These are phyloP conservation scores for Pseudococcus jackbeardsleyi DNA, from an alignment of 2,888 invertebrate genomes.

Conservation along the genomic window DNA sequence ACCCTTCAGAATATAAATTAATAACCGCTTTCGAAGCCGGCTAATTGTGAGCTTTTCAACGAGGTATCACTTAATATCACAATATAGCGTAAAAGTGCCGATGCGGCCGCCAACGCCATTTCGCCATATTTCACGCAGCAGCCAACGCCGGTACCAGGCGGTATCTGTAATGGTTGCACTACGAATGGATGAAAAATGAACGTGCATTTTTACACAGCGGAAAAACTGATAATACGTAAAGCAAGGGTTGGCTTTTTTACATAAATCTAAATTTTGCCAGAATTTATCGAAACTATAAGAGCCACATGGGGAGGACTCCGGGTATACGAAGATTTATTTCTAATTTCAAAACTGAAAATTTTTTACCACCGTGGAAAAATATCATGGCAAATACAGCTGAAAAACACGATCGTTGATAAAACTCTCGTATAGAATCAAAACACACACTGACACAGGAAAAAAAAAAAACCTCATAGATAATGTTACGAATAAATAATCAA, in stretches of 20 bases:
- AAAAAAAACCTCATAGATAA: neutral
- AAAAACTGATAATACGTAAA: slow-evolving; percentile 12
- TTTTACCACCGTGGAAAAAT: neutral
- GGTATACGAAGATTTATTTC: slow-evolving; percentile 10
- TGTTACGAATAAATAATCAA: neutral
- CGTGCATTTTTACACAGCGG: slow-evolving; percentile 41
- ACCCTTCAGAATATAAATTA: slow-evolving; percentile 18
- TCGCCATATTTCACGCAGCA: slow-evolving; percentile 20
- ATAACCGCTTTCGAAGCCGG: slow-evolving; percentile 12
- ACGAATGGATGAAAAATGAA: slow-evolving; percentile 45
- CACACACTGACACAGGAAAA: neutral
- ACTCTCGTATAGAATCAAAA: neutral
- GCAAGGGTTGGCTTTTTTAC: slow-evolving; percentile 7
- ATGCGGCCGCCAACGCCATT: neutral
- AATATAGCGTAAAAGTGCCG: slow-evolving; percentile 42
- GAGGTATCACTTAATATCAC: slow-evolving; percentile 48
- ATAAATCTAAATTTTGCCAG: slow-evolving; percentile 31
- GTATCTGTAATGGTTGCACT: slow-evolving; percentile 3
- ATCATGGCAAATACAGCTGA: neutral
- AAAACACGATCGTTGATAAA: neutral
- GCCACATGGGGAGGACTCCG: neutral
- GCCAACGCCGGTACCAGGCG: slow-evolving; percentile 30
- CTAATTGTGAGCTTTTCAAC: slow-evolving; percentile 48
- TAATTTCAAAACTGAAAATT: neutral
- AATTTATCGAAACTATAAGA: slow-evolving; percentile 34